Percentiles rank a stretch among this genome's conserved stretches.
Evolutionary conservation across 2,888 invertebrate species (phyloP).

Genomic region (Brenthis ino): DNA sequence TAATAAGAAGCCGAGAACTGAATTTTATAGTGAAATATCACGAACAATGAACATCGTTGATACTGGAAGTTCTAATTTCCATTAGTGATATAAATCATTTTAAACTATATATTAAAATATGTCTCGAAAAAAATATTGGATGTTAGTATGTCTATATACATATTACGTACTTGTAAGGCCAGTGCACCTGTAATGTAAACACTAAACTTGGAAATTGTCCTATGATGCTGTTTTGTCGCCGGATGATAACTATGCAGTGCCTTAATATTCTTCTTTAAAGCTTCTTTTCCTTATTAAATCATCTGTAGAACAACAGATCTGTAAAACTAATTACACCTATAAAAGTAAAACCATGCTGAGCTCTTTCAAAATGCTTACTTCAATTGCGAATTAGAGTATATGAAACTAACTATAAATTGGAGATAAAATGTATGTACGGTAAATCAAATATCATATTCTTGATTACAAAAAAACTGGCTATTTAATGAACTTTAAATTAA

Average conservation of each 20-base stretch:
- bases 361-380: too few relatives aligned
- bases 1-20: conserved; percentile 35
- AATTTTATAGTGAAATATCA: conserved; percentile 33
- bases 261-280: conserved; percentile 20
- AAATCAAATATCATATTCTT: too few relatives aligned
- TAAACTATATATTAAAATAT: not conserved
- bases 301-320: not conserved
- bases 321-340: too few relatives aligned
- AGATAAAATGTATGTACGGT: too few relatives aligned
- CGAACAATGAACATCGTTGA: not conserved
- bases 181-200: not conserved
- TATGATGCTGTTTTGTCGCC: conserved; percentile 4
- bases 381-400: too few relatives aligned
- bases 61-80: not conserved
- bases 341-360: too few relatives aligned
- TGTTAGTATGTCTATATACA: not conserved
- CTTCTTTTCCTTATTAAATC: conserved; percentile 2
- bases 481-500: too few relatives aligned
- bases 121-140: not conserved
- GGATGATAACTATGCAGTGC: conserved; percentile 20
- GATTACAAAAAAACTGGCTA: too few relatives aligned
- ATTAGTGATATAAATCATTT: not conserved
- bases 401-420: too few relatives aligned
- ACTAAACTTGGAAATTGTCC: not conserved
- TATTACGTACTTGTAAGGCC: not conserved